Evolutionary conservation across 2,888 invertebrate species (phyloP).

Genomic region (Cryptops parisi): DNA sequence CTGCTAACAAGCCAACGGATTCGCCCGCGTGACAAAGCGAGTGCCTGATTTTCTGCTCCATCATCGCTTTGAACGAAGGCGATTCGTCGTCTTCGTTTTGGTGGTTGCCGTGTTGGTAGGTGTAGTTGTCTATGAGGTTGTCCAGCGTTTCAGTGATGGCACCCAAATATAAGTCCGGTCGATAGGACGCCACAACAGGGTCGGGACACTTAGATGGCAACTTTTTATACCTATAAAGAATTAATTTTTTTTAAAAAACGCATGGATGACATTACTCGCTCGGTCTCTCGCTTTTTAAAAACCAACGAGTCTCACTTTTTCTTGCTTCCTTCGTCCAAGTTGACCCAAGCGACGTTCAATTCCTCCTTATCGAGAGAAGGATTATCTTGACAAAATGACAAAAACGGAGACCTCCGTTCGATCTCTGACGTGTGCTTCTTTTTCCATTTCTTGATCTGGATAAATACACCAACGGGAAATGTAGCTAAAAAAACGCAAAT

Average conservation of each 20-base stretch:
- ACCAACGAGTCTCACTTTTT: neutral
- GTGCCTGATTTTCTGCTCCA: conserved; percentile 59
- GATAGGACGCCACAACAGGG: conserved; percentile 51
- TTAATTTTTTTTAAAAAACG: too few species aligned
- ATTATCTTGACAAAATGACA: neutral
- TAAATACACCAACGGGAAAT: neutral
- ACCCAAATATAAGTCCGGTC: conserved; percentile 63
- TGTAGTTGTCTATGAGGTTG: conserved; percentile 45
- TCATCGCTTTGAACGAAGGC: conserved; percentile 45
- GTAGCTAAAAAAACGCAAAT: conserved; percentile 3
- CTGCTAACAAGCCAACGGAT: conserved; percentile 88
- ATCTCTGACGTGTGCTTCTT: neutral
- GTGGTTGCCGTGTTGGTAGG: neutral
- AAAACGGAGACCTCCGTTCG: neutral
- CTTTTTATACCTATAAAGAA: conserved; percentile 7
- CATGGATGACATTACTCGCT: too few species aligned
- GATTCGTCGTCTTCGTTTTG: neutral
- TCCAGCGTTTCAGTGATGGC: conserved; percentile 70
- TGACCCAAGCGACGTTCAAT: neutral
- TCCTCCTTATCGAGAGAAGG: neutral
- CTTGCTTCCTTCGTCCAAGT: neutral
- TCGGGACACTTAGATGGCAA: conserved; percentile 36
- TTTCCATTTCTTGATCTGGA: conserved; percentile 4
- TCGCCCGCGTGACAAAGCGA: conserved; percentile 81
- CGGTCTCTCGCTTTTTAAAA: too few species aligned